Base-by-base conservation (phyloP, 2,113 vertebrate species). In the Megaceryle maxima region DNA sequence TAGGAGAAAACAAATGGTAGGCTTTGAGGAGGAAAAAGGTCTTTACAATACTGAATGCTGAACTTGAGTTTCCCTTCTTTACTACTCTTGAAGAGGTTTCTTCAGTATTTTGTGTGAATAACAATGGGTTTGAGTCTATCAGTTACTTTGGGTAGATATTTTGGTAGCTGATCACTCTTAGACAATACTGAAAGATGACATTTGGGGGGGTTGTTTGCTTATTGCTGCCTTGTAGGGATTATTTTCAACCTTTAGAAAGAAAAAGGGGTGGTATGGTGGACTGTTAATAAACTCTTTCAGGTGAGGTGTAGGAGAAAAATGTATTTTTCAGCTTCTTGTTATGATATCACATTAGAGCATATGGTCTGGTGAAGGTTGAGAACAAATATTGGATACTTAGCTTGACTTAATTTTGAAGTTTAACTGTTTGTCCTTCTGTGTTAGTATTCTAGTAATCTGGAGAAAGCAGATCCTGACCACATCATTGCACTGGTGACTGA, bases 401-500 rank as follows among this genome's bases (percentile, higher is more conserved):
- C n/a, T 74, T 68, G 5, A 59, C 31, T 78, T 76, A 60, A 73
- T 70, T 73, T 37, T 29, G 48, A 14, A 29, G 3, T n/a, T 79
- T 55, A 64, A 70, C 29, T 72, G 16, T 84, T 33, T 90, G 13
- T 59, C 20, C 25, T 62, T 92, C 56, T 77, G 63, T 93, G 20
- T 87, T 94, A 99, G 99, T 99, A 99, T 97, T 98, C 98, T 43
- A 98, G 98, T 78, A 76, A 92, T 35, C 98, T 99, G 98, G 98
- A 98, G 97, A 99, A 98, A 97, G 95, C 98, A 39, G 99, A 99
- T 96, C 99, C 99, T 10, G 99, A 99, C 88, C 99, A 99, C 94
- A 97, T 99, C 82, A 97, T 99, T 72, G 99, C 99, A 13, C 92
- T 99, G 97, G 99, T 99, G 83, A 98, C 99, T 33, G 99, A 99